Base-by-base conservation (phyloP, 2,113 vertebrate genomes). In the Sula dactylatra region DNA sequence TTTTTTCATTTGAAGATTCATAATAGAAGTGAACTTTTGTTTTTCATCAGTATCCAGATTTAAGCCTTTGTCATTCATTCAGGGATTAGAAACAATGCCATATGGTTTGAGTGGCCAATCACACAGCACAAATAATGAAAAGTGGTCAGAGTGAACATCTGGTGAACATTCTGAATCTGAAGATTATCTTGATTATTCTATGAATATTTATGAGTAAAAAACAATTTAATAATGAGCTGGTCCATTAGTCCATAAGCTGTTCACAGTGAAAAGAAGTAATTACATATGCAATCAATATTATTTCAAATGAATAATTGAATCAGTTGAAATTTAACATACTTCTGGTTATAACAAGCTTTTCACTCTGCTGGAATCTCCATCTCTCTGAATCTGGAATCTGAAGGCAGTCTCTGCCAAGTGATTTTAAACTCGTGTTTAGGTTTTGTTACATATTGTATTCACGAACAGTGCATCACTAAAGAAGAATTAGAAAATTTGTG, bases 61-160 rank as follows among this genome's bases (percentile, higher is more conserved):
- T 74, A 61, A 89, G 64, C 31, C 50, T 87, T 97, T 95, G 80
- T 90, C 59, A 67, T 55, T 58, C 76, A 84, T 87, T 94, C 56
- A 67, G 72, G 50, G 70, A 64, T 52, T 72, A 86, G 77, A 93
- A 94, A 84, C 10, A 65, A 61, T 29, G 80, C 92, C 92, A 94
- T 91, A 74, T 82, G 91, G 44, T 64, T 76, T 1, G 8, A 86
- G 77, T 71, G 61, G 86, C 86, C 66, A 76, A 71, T 95, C 83
- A 72, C 52, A 81, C 65, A 84, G 61, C 19, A 71, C 42, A 90
- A 92, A 88, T 44, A 96, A 86, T 1, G 2, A 87, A 81, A 93
- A 72, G 15, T 71, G 81, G 47, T 94, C 92, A 69, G 81, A 86
- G 32, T 16, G 80, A 94, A 95, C 91, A 96, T 96, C 94, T 96